Conservation (phyloP, 2,797 vertebrate genomes). For the Hydrolagus colliei region DNA sequence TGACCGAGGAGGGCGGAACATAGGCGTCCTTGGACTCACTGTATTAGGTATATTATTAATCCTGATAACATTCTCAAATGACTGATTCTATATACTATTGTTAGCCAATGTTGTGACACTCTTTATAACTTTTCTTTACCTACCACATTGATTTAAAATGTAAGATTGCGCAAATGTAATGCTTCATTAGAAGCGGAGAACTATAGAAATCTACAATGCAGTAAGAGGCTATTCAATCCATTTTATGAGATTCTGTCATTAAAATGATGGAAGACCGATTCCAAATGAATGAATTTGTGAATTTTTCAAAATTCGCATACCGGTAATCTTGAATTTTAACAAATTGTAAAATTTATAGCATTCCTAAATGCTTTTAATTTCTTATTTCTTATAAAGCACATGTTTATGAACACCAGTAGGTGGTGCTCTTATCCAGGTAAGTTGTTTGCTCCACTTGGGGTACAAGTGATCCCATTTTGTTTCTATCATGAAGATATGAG, state of each 20-base stretch:
- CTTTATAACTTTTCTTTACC: not conserved
- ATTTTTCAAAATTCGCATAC: too few relatives aligned
- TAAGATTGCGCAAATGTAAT: too few relatives aligned
- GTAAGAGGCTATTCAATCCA: too few relatives aligned
- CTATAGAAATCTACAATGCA: too few relatives aligned
- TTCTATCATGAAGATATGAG: not conserved
- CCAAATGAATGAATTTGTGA: too few relatives aligned
- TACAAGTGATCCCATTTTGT: not conserved
- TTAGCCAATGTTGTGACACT: not conserved
- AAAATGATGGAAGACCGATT: too few relatives aligned
- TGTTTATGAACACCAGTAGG: constrained; percentile 21
- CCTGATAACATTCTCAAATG: not conserved
- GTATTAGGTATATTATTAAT: constrained; percentile 70
- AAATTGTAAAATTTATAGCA: not conserved
- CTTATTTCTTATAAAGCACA: constrained; percentile 25
- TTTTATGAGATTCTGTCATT: too few relatives aligned
- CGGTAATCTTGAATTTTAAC: too few relatives aligned
- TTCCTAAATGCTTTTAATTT: not conserved
- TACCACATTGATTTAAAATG: not conserved
- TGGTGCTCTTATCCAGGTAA: constrained; percentile 25
- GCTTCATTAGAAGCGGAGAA: too few relatives aligned
- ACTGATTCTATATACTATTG: not conserved
- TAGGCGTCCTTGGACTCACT: constrained; percentile 90
- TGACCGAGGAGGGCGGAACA: constrained; percentile 85
- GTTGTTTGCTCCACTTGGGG: not conserved